phyloP scores from a whole-genome alignment of 2,113 vertebrate genomes.

The Colossoma macropomum region DNA sequence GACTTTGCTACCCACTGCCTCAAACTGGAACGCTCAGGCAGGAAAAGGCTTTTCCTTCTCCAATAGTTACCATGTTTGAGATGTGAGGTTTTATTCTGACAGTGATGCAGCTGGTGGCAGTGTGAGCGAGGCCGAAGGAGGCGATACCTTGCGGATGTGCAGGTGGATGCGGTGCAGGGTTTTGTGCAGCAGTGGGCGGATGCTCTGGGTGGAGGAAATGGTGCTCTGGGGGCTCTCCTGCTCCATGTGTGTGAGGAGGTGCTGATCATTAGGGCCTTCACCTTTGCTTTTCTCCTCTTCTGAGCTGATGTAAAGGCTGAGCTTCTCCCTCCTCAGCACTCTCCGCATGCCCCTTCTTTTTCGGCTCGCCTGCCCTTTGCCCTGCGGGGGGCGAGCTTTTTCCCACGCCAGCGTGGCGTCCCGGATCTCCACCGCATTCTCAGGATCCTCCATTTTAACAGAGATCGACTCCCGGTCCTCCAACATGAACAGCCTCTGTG shows the following conservation, averaged over 20 bases:
- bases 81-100: no score
- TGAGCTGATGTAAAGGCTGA: slow-evolving; percentile 72
- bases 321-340: slow-evolving; percentile 74
- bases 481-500: slow-evolving; percentile 81
- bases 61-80: no score
- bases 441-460: slow-evolving; percentile 69
- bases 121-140: background rate
- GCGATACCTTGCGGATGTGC: slow-evolving; percentile 72
- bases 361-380: slow-evolving; percentile 53
- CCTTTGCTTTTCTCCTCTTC: slow-evolving; percentile 65
- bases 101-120: background rate
- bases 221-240: slow-evolving; percentile 82
- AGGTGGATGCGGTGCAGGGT: slow-evolving; percentile 78
- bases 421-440: slow-evolving; percentile 75
- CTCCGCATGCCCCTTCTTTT: slow-evolving; percentile 67
- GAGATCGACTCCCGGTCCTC: slow-evolving; percentile 74
- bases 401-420: slow-evolving; percentile 81
- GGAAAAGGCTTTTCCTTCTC: no score
- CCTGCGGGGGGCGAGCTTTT: slow-evolving; percentile 57
- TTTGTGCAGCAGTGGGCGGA: slow-evolving; percentile 73
- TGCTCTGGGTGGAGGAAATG: slow-evolving; percentile 76
- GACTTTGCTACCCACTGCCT: no score
- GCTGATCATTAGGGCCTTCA: slow-evolving; percentile 70
- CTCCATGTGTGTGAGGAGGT: slow-evolving; percentile 79
- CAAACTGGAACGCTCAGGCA: no score